A percentile compares a stretch with the other conserved stretches of the same genome.
Evolutionary conservation across 1,140 invertebrate species (phyloP).

Genomic region (Andricus grossulariae): DNA sequence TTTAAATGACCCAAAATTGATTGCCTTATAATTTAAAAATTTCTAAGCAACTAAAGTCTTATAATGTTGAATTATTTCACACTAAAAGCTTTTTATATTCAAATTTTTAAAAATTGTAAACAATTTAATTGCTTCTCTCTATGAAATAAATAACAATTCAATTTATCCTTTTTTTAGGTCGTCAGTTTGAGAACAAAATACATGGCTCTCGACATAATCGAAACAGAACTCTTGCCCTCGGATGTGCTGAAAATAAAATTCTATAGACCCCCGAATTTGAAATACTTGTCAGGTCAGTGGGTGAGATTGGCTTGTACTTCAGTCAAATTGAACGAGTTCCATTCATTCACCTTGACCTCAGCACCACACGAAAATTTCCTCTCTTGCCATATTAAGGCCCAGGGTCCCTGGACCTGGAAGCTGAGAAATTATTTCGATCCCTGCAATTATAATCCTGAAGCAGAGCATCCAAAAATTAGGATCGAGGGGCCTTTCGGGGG

Average conservation of each 20-base stretch:
- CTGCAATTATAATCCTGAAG: conserved; percentile 92
- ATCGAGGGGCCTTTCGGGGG: conserved; percentile 99
- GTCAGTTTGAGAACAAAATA: conserved; percentile 94
- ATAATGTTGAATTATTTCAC: too few species aligned
- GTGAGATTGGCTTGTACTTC: conserved; percentile 95
- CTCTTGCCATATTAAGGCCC: conserved; percentile 98
- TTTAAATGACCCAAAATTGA: too few species aligned
- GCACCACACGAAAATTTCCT: conserved; percentile 98
- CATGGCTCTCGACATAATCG: conserved; percentile 95
- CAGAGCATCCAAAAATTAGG: conserved; percentile 89
- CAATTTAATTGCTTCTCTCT: too few species aligned
- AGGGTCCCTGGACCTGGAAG: conserved; percentile 99
- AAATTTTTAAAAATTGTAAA: too few species aligned
- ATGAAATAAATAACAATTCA: not conserved
- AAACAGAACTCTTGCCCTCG: conserved; percentile 96
- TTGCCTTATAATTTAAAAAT: too few species aligned
- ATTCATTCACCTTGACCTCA: conserved; percentile 98
- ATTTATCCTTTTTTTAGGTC: conserved; percentile 76
- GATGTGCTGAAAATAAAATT: conserved; percentile 96
- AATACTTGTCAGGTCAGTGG: conserved; percentile 94
- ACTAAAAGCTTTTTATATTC: too few species aligned
- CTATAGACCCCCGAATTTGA: conserved; percentile 96
- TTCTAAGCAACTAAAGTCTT: too few species aligned
- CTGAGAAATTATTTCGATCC: conserved; percentile 97
- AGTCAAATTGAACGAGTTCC: conserved; percentile 94